Percentiles rank a stretch among this genome's conserved stretches.
These are phyloP conservation scores for Lepidotrigona ventralis DNA, from an alignment of 1,140 invertebrate genomes.

Conservation along the genomic window DNA sequence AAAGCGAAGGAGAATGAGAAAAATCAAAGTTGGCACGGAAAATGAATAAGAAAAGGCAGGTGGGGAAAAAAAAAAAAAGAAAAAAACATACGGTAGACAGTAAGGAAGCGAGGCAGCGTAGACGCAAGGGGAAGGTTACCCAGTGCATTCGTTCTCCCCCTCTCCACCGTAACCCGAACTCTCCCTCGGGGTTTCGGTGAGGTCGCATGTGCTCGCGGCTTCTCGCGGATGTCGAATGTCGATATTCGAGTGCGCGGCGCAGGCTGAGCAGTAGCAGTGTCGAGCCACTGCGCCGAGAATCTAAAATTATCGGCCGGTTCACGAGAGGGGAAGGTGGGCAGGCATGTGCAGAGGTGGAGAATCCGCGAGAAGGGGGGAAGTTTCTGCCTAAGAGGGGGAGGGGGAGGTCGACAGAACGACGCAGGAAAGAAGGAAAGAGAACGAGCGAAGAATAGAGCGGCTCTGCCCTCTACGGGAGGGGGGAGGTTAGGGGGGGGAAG, in stretches of 20 bases:
- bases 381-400: background rate
- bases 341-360: constrained; percentile 53
- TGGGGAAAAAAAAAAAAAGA: background rate
- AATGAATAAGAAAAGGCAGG: no score
- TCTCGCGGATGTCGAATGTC: constrained; percentile 67
- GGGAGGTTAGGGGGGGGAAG: background rate
- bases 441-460: constrained; percentile 27
- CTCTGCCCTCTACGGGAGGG: background rate
- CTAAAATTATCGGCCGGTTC: constrained; percentile 76
- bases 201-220: constrained; percentile 47
- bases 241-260: constrained; percentile 77
- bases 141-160: constrained; percentile 32
- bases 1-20: background rate
- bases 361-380: background rate
- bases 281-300: constrained; percentile 73
- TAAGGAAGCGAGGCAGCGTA: constrained; percentile 16
- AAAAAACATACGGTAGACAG: background rate
- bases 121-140: constrained; percentile 18
- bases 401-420: constrained; percentile 27
- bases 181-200: constrained; percentile 36
- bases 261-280: constrained; percentile 73
- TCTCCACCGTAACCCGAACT: constrained; percentile 4
- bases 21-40: background rate
- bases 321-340: constrained; percentile 42
- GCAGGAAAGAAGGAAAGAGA: background rate